These are phyloP conservation scores for Martes martes DNA, from an alignment of 2,113 vertebrate genomes.

Conservation along the genomic window DNA sequence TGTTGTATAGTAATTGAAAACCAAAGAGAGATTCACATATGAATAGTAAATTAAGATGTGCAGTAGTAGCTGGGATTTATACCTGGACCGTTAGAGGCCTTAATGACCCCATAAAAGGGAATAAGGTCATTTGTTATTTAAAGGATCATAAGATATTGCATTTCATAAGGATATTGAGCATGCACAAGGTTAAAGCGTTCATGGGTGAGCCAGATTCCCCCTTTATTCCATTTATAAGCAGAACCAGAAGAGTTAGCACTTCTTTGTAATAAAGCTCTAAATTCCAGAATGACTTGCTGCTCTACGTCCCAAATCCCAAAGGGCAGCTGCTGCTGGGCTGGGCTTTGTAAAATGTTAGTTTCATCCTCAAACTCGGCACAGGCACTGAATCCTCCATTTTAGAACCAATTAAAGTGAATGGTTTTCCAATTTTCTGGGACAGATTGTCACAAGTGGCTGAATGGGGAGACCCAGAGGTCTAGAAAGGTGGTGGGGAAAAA, in stretches of 20 bases:
- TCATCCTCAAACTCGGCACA: slow-evolving; percentile 59
- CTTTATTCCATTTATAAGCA: slow-evolving; percentile 58
- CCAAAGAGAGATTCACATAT: slow-evolving; percentile 68
- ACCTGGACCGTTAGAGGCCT: slow-evolving; percentile 64
- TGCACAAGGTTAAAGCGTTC: slow-evolving; percentile 59
- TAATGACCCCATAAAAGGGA: slow-evolving; percentile 77
- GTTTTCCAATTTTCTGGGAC: slow-evolving; percentile 65
- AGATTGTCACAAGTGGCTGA: slow-evolving; percentile 35
- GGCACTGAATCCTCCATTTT: slow-evolving; percentile 45
- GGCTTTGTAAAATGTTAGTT: slow-evolving; percentile 67
- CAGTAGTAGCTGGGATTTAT: slow-evolving; percentile 74
- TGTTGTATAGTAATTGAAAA: slow-evolving; percentile 79
- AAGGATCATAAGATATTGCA: slow-evolving; percentile 68
- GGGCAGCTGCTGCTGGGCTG: slow-evolving; percentile 51
- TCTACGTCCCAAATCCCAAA: slow-evolving; percentile 52
- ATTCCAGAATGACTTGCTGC: slow-evolving; percentile 46
- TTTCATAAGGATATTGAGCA: slow-evolving; percentile 72
- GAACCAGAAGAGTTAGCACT: slow-evolving; percentile 58
- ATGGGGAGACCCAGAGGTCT: slow-evolving; percentile 49
- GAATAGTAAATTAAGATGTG: slow-evolving; percentile 81
- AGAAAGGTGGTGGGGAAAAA: neutral
- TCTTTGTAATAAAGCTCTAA: slow-evolving; percentile 49
- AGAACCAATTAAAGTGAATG: slow-evolving; percentile 57
- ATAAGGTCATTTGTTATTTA: slow-evolving; percentile 79
- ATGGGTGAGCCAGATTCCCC: neutral